Evolutionary conservation across 2,797 vertebrate species (phyloP), one percentile per base, ranked within the genome.

Genomic region (Cottoperca gobio): DNA sequence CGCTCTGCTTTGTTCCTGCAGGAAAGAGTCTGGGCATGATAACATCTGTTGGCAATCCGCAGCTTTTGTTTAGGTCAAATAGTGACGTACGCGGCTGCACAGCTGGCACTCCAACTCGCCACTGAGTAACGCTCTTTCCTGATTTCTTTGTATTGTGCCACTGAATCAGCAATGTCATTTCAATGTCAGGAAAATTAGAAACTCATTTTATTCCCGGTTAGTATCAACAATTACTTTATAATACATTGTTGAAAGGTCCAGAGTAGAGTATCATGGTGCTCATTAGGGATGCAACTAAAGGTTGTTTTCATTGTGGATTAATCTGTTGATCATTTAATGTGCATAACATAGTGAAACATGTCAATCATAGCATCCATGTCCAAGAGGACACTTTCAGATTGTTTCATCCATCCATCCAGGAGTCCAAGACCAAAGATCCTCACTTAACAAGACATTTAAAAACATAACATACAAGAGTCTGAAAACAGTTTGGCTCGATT

Each of bases 1-100:
- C 10, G 50, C 59, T 52, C 46, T 58, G 78, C 78, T 90, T 90
- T 89, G 88, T 90, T 91, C 70, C 42, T 85, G 65, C 86, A 89
- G 88, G 88, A 91, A 91, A 79, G 77, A 60, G 65, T 79, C 67
- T 9, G 50, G 35, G 26, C 69, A 46, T 8, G 89, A 92, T 91
- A 91, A 87, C 79, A 91, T 92, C 88, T 81, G 79, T 21, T 52
- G 73, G 82, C 75, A 75, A 55, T 83, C 72, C 61, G 33, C 76
- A 61, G 76, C 74, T 84, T 90, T 87, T 89, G 74, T 88, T 84
- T 81, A 66, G 83, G 80, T 88, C 76, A 76, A 69, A 79, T 31
- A 24, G 49, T 91, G 88, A 92, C 87, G 83, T 81, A 40, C 80
- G 40, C 8, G 2, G 65, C 71, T 69, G 59, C 50, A 52, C 59